Base-by-base conservation (phyloP, 2,797 vertebrate species). In the Leucoraja ocellata region DNA sequence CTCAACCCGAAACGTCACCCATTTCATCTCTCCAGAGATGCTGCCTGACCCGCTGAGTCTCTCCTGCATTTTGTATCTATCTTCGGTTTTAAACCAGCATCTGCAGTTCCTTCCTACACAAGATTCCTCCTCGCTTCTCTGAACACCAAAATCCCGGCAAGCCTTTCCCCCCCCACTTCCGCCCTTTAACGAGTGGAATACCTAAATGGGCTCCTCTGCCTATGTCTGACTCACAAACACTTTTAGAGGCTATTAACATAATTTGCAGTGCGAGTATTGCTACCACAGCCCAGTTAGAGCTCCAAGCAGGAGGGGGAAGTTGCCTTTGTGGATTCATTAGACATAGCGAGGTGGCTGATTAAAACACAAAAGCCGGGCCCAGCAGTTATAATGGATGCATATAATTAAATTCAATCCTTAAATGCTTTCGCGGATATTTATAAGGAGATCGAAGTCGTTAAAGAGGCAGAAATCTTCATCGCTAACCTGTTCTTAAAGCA, bases 391-490 rank as follows among this genome's bases (percentile, higher is more conserved):
- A 92, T 46, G 58, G 90, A 92, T 74, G 71, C 90, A 92, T 92
- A 74, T 92, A 74, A 92, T 92, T 92, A 74, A 76, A 92, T 46
- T 92, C 65, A 74, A n/a, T 28, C 73, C 73, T 92, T 92, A 74
- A 91, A 91, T 91, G 90, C 90, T 13, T 71, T 74, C 16, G 25
- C 54, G 90, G 54, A 91, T 91, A 74, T 91, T 91, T 46, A 74
- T 91, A 71, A 36, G 84, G 65, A 65, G 84, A 32, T 46, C 21
- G 84, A 68, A 88, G 32, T 88, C 84, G 13, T 76, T 46, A 92
- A 76, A 74, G 23, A 74, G 46, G 36, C 71, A 92, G 90, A 92
- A 92, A 74, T 92, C 1, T 76, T 16, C 73, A 21, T 71, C 28
- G 90, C 25, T 92, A 74, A 91, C 84, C 63, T 88, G 32, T 32